Evolutionary conservation across 1,140 invertebrate species (phyloP), one percentile per base, ranked within the genome.

Genomic region (Drosophila ironensis): DNA sequence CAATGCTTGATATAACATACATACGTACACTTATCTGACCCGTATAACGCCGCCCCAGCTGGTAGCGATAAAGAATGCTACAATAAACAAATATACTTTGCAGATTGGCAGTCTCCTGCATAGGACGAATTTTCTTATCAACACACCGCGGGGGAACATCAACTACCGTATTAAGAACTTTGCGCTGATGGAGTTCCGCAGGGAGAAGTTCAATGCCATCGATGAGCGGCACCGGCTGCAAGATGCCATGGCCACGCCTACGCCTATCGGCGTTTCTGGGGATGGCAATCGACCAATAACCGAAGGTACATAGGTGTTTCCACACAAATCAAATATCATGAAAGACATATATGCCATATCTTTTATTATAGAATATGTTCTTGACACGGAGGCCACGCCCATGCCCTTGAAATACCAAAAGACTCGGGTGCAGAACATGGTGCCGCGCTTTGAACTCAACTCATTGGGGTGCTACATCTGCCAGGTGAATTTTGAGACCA

Each of bases 391-490:
- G 8, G 63, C 61, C 0, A 27, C 25, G 22, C 14, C 56, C 2
- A 63, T 60, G 27, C 41, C 41, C 9, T 30, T 89, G 4, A 71
- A 70, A 30, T 89, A 87, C 47, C 77, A 89, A 20, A 88, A 84
- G 28, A 86, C 66, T 0, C 41, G 48, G 25, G 5, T 30, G 1
- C 78, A 71, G 47, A 0, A 30, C 5, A 45, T n/a, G 5, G 25
- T 20, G 0, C 16, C 6, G 2, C 33, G 72, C 12, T 89, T 86
- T 57, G 56, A 59, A 16, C 64, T 86, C 0, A 77, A 38, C 24
- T 86, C 73, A 4, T 30, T 77, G 56, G 80, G 87, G 11, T 89
- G 87, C 40, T 88, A 64, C 30, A 73, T 89, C 20, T 89, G 87
- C 14, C 74, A 89, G 37, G 41, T 51, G 24, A 87, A 89, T 61